Evolutionary conservation across 53 echinoderm and acorn worm species (phyloP).

Genomic region (Luidia sarsii): DNA sequence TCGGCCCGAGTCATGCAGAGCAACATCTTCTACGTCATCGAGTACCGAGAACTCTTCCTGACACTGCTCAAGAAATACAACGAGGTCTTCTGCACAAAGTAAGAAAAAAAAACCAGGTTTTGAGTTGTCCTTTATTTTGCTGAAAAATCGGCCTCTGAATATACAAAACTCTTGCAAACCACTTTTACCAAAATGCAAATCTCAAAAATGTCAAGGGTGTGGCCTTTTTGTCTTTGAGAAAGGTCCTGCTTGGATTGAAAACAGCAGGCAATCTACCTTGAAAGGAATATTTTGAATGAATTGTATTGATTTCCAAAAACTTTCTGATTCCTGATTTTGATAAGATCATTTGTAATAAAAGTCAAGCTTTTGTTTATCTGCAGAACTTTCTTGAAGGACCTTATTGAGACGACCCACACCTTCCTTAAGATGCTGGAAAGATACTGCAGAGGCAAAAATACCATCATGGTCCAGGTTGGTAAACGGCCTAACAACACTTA

Average conservation of each 20-base stretch:
- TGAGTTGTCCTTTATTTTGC: too few species aligned
- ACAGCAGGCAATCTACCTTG: too few species aligned
- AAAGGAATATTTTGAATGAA: too few species aligned
- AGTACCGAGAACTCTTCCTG: slow-evolving; percentile 86
- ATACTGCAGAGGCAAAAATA: slow-evolving; percentile 82
- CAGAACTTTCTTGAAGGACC: slow-evolving; percentile 82
- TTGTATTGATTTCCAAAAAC: too few species aligned
- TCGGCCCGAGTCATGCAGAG: slow-evolving; percentile 80
- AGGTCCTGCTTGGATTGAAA: too few species aligned
- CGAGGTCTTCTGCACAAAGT: slow-evolving; percentile 76
- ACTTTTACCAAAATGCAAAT: too few species aligned
- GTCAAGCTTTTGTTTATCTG: neutral
- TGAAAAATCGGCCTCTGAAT: too few species aligned
- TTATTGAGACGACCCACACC: slow-evolving; percentile 87
- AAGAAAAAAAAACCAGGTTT: too few species aligned
- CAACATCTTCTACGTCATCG: slow-evolving; percentile 92
- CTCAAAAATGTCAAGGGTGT: too few species aligned
- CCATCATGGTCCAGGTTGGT: slow-evolving; percentile 86
- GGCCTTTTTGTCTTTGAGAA: too few species aligned
- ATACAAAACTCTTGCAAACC: too few species aligned
- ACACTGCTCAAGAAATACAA: slow-evolving; percentile 86
- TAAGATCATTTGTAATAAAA: neutral
- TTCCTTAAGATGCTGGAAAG: slow-evolving; percentile 96
- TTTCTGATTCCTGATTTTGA: too few species aligned
- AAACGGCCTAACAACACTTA: neutral